Conservation (phyloP, 2,797 vertebrate species). For the Sebastes miniatus region DNA sequence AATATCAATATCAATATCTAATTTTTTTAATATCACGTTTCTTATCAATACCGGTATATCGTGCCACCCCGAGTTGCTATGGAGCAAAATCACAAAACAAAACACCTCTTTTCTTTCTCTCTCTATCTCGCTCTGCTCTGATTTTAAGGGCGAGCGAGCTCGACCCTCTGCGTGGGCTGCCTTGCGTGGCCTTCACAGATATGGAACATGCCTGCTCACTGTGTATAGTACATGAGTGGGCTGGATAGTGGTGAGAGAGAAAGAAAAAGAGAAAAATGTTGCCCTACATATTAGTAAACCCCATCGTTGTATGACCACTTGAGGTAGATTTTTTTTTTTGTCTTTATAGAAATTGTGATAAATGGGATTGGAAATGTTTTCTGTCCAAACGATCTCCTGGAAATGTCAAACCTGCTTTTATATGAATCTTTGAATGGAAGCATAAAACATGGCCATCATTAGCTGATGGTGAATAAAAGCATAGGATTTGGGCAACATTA, state of each 20-base stretch:
- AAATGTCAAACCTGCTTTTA: constrained; percentile 17
- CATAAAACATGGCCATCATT: not conserved
- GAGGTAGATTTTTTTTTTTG: not conserved
- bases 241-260: constrained; percentile 22
- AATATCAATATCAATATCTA: too few relatives aligned
- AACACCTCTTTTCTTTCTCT: not conserved
- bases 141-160: constrained; percentile 32
- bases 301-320: not conserved
- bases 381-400: not conserved
- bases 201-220: constrained; percentile 31
- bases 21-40: too few relatives aligned
- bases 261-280: constrained; percentile 6
- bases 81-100: not conserved
- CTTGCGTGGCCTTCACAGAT: constrained; percentile 31
- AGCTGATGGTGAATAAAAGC: constrained; percentile 23
- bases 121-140: constrained; percentile 5
- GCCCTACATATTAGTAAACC: not conserved
- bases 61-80: not conserved
- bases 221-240: constrained; percentile 33
- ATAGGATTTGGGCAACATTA: not conserved
- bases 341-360: not conserved
- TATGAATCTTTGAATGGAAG: constrained; percentile 17
- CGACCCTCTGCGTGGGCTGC: constrained; percentile 61
- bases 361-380: constrained; percentile 3
- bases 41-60: too few relatives aligned